Evolutionary conservation across 2,888 invertebrate genomes (phyloP).

Genomic region (Catocala sponsa): DNA sequence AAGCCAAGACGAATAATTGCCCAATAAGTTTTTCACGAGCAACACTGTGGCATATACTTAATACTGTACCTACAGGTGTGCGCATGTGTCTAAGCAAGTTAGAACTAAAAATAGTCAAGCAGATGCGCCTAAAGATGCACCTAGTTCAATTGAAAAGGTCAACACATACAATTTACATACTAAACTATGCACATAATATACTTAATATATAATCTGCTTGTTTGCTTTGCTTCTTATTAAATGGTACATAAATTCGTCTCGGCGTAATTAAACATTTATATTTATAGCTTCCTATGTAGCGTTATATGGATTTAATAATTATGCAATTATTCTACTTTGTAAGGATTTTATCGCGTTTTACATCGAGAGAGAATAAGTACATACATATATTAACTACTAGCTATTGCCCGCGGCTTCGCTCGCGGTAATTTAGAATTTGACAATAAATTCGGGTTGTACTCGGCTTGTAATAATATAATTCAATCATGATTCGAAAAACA

Average conservation of each 20-base stretch:
- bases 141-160: conserved; percentile 63
- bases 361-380: too few species aligned
- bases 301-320: not conserved
- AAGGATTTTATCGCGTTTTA: too few species aligned
- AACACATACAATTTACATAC: conserved; percentile 46
- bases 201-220: conserved; percentile 31
- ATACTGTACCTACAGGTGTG: conserved; percentile 23
- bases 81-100: conserved; percentile 55
- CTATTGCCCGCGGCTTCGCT: too few species aligned
- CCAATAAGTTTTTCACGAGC: too few species aligned
- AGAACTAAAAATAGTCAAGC: conserved; percentile 69
- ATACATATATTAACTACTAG: too few species aligned
- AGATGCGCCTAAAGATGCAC: conserved; percentile 62
- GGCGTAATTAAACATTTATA: conserved; percentile 25
- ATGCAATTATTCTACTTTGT: not conserved
- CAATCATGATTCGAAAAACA: too few species aligned
- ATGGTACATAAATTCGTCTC: conserved; percentile 39
- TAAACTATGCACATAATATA: conserved; percentile 46
- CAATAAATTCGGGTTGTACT: too few species aligned
- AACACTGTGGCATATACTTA: too few species aligned
- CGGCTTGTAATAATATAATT: too few species aligned
- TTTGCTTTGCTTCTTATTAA: conserved; percentile 42
- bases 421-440: too few species aligned
- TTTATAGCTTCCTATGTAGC: conserved; percentile 6
- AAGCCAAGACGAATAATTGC: too few species aligned